phyloP scores from a whole-genome alignment of 2,113 vertebrate species.

The Caranx ignobilis region DNA sequence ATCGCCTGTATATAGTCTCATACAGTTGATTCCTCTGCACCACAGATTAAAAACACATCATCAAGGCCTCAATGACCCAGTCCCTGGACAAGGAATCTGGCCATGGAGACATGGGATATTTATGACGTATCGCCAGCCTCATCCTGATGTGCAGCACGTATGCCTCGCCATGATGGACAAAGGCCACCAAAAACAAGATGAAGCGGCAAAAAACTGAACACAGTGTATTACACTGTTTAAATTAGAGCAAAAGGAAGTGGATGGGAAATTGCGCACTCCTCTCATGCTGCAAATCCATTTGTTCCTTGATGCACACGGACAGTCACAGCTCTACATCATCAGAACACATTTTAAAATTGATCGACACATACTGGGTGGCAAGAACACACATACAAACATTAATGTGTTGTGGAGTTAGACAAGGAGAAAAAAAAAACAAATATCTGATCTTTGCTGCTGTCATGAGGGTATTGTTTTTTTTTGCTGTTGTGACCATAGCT shows the following conservation, averaged over 20 bases:
- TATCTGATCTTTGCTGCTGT: neutral
- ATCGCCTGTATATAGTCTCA: neutral
- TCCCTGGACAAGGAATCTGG: no score
- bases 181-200: neutral
- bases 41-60: neutral
- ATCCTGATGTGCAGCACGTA: slow-evolving; percentile 1
- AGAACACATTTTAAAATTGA: neutral
- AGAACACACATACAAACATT: neutral
- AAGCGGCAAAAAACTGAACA: neutral
- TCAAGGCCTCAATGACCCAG: neutral
- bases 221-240: neutral
- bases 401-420: neutral
- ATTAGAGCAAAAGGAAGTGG: neutral
- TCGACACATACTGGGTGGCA: neutral
- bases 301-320: neutral
- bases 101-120: no score
- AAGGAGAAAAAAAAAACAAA: neutral
- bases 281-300: neutral
- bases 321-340: neutral
- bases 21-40: neutral
- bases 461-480: slow-evolving; percentile 12
- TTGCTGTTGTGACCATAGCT: slow-evolving; percentile 18
- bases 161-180: slow-evolving; percentile 5
- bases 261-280: neutral
- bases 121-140: neutral